phyloP scores from a whole-genome alignment of 2,888 invertebrate genomes.

The Oxyteleia sp. region DNA sequence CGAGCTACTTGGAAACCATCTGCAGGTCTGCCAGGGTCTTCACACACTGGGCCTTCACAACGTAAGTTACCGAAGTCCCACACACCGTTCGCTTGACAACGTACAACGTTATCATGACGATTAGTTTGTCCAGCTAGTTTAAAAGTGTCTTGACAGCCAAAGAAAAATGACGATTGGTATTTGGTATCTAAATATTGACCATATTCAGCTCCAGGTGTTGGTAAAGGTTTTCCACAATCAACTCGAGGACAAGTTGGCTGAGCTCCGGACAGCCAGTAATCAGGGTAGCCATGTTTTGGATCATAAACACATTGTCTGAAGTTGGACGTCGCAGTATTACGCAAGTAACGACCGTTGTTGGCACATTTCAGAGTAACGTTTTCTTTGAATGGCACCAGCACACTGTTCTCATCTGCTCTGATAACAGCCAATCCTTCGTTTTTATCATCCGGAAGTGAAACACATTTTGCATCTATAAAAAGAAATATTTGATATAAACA shows the following conservation, averaged over 20 bases:
- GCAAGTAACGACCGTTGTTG: constrained; percentile 92
- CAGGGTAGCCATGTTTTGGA: constrained; percentile 95
- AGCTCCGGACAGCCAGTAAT: constrained; percentile 96
- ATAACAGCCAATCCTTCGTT: constrained; percentile 94
- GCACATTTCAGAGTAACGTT: constrained; percentile 96
- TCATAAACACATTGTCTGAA: constrained; percentile 99
- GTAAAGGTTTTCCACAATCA: constrained; percentile 96
- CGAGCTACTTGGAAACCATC: constrained; percentile 95
- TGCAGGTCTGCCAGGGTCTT: constrained; percentile 97
- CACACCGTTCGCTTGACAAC: constrained; percentile 95
- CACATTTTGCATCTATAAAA: constrained; percentile 94
- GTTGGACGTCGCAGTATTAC: constrained; percentile 93
- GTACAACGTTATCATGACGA: constrained; percentile 96
- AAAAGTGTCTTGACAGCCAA: constrained; percentile 98
- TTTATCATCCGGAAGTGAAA: constrained; percentile 95
- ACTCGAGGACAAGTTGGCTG: constrained; percentile 95
- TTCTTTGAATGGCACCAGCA: constrained; percentile 95
- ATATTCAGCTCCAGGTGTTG: constrained; percentile 97
- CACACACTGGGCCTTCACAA: constrained; percentile 98
- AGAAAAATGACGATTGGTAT: constrained; percentile 97
- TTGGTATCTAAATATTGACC: constrained; percentile 95
- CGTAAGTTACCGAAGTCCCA: constrained; percentile 99
- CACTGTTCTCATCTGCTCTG: constrained; percentile 93
- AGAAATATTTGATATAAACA: not conserved
- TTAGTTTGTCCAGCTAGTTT: constrained; percentile 97